Evolutionary conservation across 2,113 vertebrate species (phyloP).

Genomic region (Peromyscus californicus): DNA sequence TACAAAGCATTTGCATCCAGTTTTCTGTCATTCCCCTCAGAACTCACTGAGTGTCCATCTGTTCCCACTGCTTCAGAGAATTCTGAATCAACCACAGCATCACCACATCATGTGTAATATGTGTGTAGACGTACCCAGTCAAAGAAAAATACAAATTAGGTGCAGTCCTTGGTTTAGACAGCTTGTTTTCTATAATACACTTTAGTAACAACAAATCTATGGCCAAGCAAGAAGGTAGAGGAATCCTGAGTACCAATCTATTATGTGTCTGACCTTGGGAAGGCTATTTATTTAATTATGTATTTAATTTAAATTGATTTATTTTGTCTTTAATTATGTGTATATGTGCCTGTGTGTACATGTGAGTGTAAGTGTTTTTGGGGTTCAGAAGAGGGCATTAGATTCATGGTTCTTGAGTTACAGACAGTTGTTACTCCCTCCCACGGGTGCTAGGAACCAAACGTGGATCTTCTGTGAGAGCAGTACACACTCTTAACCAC

Average conservation of each 20-base stretch:
- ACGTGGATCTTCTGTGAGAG: neutral
- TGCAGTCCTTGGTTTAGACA: neutral
- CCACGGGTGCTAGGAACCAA: neutral
- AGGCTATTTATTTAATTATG: neutral
- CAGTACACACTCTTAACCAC: neutral
- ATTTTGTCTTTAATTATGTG: neutral
- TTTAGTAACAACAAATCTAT: neutral
- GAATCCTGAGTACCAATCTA: neutral
- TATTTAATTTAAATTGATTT: neutral
- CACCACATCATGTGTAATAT: neutral
- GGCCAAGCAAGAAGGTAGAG: neutral
- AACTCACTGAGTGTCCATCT: slow-evolving; percentile 21
- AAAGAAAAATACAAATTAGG: neutral
- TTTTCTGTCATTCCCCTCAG: neutral
- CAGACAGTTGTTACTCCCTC: neutral
- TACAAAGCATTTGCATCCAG: neutral
- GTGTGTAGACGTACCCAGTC: neutral
- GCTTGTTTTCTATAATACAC: neutral
- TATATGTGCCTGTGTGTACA: neutral
- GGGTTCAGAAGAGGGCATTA: neutral
- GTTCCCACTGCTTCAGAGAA: neutral
- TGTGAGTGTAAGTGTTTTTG: neutral
- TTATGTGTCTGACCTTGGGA: neutral
- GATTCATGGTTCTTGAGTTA: neutral
- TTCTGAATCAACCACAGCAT: slow-evolving; percentile 2